phyloP scores from a whole-genome alignment of 2,797 vertebrate species.

The Phyllotis vaccarum region DNA sequence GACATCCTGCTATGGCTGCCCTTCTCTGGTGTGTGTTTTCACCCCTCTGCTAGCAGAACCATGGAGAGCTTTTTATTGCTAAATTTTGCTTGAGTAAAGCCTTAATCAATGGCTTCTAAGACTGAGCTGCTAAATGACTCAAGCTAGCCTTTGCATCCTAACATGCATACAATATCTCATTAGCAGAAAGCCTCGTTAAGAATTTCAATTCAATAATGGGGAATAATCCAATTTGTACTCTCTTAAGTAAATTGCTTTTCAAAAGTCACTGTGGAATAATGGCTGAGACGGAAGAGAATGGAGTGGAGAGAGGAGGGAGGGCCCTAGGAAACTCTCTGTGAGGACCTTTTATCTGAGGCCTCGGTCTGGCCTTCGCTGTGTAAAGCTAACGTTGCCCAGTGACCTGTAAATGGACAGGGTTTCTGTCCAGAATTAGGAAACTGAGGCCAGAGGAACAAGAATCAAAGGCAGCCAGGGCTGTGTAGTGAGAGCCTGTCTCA shows the following conservation, averaged over 20 bases:
- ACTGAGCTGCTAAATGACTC: constrained; percentile 53
- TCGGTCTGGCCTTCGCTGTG: background rate
- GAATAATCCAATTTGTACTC: constrained; percentile 71
- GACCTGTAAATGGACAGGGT: constrained; percentile 12
- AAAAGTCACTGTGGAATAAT: constrained; percentile 61
- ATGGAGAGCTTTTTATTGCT: constrained; percentile 11
- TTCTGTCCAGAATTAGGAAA: background rate
- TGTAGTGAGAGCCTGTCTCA: background rate
- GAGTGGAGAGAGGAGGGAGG: background rate
- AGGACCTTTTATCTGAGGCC: constrained; percentile 1
- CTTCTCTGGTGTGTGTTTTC: background rate
- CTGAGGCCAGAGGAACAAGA: background rate
- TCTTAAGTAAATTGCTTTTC: constrained; percentile 77
- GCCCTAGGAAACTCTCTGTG: background rate
- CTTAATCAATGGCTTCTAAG: constrained; percentile 64
- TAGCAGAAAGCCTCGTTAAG: constrained; percentile 60
- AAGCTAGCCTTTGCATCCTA: constrained; percentile 25
- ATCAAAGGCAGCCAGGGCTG: background rate
- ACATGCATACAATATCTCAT: constrained; percentile 45
- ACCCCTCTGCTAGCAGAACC: background rate
- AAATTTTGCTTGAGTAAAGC: constrained; percentile 13
- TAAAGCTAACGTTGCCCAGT: background rate
- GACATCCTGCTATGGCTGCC: background rate
- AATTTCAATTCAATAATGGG: constrained; percentile 68
- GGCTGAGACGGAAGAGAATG: constrained; percentile 51